These are phyloP conservation scores for Passer domesticus DNA, from an alignment of 2,113 vertebrate species.

Conservation along the genomic window DNA sequence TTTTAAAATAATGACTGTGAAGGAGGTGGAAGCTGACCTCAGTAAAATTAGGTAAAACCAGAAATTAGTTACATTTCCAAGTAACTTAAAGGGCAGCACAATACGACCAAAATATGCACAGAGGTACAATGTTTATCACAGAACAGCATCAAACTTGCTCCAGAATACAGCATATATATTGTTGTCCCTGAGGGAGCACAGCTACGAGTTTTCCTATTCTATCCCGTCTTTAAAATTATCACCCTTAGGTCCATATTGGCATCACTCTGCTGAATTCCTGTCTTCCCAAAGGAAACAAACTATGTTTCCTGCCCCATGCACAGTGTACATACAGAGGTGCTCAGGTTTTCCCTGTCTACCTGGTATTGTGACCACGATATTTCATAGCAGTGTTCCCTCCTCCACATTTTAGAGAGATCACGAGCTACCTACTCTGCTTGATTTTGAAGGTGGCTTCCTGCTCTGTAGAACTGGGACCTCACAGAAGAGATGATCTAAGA, in stretches of 20 bases:
- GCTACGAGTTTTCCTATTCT: neutral
- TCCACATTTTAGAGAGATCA: neutral
- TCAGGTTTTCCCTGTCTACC: neutral
- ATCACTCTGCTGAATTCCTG: neutral
- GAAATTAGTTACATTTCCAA: neutral
- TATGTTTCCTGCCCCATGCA: neutral
- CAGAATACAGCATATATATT: neutral
- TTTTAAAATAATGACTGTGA: too few species aligned
- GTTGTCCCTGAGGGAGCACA: neutral
- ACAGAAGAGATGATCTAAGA: neutral
- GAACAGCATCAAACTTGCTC: neutral
- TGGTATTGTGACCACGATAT: fast-evolving
- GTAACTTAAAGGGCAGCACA: neutral
- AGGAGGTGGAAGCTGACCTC: too few species aligned
- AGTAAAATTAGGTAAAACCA: neutral
- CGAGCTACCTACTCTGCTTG: neutral
- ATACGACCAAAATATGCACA: neutral
- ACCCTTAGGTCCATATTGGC: neutral
- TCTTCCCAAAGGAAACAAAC: neutral
- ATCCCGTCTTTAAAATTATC: neutral
- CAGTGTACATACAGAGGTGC: neutral
- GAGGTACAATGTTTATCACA: neutral
- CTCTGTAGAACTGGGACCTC: neutral
- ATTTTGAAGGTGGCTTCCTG: neutral
- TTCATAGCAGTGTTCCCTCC: neutral